These are phyloP conservation scores for Dendrocopos noguchii DNA, from an alignment of 2,113 vertebrate genomes.

Conservation along the genomic window DNA sequence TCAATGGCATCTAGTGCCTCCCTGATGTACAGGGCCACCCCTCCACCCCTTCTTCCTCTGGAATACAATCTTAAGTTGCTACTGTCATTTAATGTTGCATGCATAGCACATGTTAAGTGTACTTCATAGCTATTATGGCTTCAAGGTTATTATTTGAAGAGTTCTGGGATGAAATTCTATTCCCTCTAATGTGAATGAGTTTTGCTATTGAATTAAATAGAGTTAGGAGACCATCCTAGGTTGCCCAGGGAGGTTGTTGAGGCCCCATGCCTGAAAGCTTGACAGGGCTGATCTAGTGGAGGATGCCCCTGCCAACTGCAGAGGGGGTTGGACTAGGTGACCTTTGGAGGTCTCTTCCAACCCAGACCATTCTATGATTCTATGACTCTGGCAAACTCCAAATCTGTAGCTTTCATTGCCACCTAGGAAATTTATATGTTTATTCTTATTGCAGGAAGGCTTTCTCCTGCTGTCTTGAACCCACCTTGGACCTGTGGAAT, in stretches of 20 bases:
- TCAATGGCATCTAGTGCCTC: no score
- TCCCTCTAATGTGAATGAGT: background rate
- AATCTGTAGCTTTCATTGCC: background rate
- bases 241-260: no score
- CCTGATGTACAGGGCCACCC: no score
- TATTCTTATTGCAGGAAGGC: background rate
- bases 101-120: background rate
- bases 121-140: background rate
- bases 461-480: background rate
- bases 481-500: background rate
- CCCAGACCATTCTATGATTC: no score
- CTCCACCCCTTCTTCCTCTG: no score
- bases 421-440: background rate
- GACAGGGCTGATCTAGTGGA: no score
- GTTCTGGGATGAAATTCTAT: background rate
- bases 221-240: background rate
- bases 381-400: background rate
- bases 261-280: no score
- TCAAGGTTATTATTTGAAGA: background rate
- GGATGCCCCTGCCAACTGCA: no score
- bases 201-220: background rate
- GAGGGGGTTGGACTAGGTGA: no score
- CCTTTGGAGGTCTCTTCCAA: no score
- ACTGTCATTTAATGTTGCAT: background rate
- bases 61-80: background rate